phyloP scores from a whole-genome alignment of 2,888 invertebrate species.

The Dryadula phaetusa region DNA sequence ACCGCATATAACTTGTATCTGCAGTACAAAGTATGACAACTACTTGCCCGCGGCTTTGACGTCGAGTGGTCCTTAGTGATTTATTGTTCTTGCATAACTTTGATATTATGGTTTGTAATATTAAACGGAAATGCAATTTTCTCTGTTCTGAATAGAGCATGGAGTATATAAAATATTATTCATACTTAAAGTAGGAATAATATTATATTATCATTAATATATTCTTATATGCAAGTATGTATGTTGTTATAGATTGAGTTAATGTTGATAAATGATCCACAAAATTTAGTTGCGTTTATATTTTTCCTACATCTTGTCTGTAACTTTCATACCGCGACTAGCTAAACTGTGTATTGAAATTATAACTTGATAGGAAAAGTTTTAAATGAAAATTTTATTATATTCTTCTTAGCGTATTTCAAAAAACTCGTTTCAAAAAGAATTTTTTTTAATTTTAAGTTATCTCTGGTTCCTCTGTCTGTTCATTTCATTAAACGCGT shows the following conservation, averaged over 20 bases:
- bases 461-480: no score
- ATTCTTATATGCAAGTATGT: background rate
- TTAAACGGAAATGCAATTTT: constrained; percentile 12
- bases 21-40: constrained; percentile 16
- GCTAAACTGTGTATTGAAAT: no score
- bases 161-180: background rate
- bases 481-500: no score
- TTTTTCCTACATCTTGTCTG: no score
- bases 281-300: no score
- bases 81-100: constrained; percentile 22
- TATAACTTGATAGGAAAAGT: no score
- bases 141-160: background rate
- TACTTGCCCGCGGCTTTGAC: constrained; percentile 12
- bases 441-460: no score
- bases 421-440: no score
- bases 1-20: constrained; percentile 24
- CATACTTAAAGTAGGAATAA: no score
- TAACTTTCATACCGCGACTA: no score
- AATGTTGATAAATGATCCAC: background rate
- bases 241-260: background rate
- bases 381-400: no score
- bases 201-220: background rate
- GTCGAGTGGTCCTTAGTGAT: background rate
- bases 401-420: no score
- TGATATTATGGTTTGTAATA: constrained; percentile 10